Conservation (phyloP, 2,888 invertebrate genomes). For the Cistogaster globosa region DNA sequence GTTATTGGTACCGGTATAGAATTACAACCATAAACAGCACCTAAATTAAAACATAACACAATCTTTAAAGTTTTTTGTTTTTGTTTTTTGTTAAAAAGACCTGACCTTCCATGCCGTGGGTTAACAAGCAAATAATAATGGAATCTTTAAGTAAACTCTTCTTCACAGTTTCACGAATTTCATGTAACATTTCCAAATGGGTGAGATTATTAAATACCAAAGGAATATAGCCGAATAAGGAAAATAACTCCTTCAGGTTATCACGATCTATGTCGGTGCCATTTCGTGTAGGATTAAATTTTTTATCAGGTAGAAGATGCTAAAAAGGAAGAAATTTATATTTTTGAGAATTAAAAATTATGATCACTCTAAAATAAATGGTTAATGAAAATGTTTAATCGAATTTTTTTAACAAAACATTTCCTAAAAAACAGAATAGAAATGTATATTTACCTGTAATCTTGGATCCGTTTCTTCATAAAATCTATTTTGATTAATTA, state of each 20-base stretch:
- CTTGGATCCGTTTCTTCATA: conserved; percentile 73
- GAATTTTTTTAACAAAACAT: too few species aligned
- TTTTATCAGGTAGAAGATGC: conserved; percentile 32
- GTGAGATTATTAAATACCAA: conserved; percentile 75
- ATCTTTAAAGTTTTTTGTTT: neutral
- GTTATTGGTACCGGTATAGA: conserved; percentile 83
- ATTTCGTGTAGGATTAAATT: conserved; percentile 71
- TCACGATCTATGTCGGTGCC: conserved; percentile 79
- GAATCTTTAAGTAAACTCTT: conserved; percentile 78
- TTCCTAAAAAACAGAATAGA: too few species aligned
- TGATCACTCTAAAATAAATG: too few species aligned
- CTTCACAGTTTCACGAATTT: conserved; percentile 76
- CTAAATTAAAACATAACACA: conserved; percentile 72
- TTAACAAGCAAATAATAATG: conserved; percentile 80
- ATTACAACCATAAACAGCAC: conserved; percentile 84
- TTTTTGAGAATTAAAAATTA: too few species aligned
- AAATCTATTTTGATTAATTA: conserved; percentile 80
- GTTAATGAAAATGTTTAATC: too few species aligned
- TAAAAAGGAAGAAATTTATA: too few species aligned
- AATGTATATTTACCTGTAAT: conserved; percentile 72
- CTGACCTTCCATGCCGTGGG: conserved; percentile 79
- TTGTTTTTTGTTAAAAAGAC: neutral
- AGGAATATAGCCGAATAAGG: conserved; percentile 77
- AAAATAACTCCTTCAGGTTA: conserved; percentile 75
- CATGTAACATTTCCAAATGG: conserved; percentile 75